Base-by-base conservation (phyloP, 2,113 vertebrate species). In the Pholis gunnellus region DNA sequence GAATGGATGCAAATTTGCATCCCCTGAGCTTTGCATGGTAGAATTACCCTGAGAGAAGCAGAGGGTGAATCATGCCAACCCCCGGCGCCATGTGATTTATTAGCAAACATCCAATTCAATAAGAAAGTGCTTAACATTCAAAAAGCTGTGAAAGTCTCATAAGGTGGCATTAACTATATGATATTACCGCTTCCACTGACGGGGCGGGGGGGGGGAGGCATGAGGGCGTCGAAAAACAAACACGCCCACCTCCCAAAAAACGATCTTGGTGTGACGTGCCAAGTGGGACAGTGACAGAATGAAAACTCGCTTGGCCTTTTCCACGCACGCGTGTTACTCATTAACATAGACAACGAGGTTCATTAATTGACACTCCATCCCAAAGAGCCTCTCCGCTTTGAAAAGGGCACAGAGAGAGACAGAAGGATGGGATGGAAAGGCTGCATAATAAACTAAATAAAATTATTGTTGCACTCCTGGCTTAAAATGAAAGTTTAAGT, bases 101-200 rank as follows among this genome's bases (percentile, higher is more conserved):
- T 89, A 93, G 88, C 91, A 95, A 93, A 95, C 92, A 95, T 94
- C 93, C 88, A 92, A 94, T 94, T 95, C 90, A 93, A 94, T 94
- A 93, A 92, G 89, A 83, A 85, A 91, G 91, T 89, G 88, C 89
- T 94, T 91, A 94, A 93, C 91, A 92, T 94, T 94, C 87, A 90
- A 90, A 87, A 90, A 84, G 82, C 86, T 89, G 65, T 82, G 81
- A 79, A 92, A 94, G 82, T 89, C 88, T 93, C 81, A 90, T 91
- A 84, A 92, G 88, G 89, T 84, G 86, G 85, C 66, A 82, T 90
- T 75, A 90, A 89, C 84, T 82, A 78, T 88, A 87, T 63, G 79
- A 89, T 93, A 79, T 88, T 85, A 73, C 64, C 81, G 72, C 82
- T 86, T 78, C 84, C 60, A 72, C 67, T 71, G 81, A 60, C 44